These are phyloP conservation scores for Dendronephthya gigantea DNA, from an alignment of 64 coral and sea anemone species.

Conservation along the genomic window DNA sequence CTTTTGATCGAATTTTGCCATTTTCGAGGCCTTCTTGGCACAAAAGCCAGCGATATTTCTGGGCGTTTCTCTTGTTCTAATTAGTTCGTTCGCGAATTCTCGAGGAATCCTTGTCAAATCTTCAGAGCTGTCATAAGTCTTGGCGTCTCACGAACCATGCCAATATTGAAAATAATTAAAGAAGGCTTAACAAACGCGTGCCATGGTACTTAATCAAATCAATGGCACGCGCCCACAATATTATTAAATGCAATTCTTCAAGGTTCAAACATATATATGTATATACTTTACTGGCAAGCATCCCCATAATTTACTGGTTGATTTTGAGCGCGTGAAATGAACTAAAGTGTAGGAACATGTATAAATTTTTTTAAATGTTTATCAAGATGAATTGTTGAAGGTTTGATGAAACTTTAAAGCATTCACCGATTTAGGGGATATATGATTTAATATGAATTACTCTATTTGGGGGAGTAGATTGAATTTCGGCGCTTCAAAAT, in stretches of 20 bases:
- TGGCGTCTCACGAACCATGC: neutral
- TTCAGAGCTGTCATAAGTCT: neutral
- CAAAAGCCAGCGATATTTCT: neutral
- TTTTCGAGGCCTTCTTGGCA: neutral
- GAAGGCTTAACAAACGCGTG: neutral
- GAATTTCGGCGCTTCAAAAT: no score
- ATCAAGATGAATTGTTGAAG: no score
- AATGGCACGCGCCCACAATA: neutral
- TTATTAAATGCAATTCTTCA: neutral
- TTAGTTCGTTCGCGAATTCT: neutral
- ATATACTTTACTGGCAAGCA: no score
- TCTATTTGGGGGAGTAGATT: no score
- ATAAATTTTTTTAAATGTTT: no score
- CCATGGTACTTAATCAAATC: neutral
- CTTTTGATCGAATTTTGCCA: neutral
- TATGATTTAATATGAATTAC: no score
- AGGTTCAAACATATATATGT: neutral
- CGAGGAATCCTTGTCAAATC: neutral
- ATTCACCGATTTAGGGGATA: no score
- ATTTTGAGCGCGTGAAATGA: no score
- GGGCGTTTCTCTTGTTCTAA: neutral
- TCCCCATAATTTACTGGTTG: no score
- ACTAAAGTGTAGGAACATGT: no score
- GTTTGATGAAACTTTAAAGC: no score
- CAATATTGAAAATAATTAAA: neutral